Evolutionary conservation across 2,888 invertebrate genomes (phyloP).

Genomic region (Eristalis intricaria): DNA sequence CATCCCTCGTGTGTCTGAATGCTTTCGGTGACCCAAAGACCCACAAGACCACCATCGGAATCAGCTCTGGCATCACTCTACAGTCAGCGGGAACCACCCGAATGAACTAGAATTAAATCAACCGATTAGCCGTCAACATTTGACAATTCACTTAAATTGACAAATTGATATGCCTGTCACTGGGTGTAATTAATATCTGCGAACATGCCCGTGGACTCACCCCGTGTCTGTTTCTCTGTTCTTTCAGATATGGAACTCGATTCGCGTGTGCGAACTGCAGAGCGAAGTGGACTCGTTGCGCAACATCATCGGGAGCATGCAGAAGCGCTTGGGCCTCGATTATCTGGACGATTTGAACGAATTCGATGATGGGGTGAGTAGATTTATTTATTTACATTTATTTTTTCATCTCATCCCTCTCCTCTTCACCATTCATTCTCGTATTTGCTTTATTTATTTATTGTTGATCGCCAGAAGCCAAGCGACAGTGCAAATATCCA

Average conservation of each 20-base stretch:
- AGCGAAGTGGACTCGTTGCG: conserved; percentile 77
- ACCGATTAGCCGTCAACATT: conserved; percentile 31
- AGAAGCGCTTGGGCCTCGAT: conserved; percentile 78
- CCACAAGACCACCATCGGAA: not conserved
- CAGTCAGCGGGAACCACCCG: not conserved
- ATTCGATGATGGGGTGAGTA: conserved; percentile 79
- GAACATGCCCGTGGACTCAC: not conserved
- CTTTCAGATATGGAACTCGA: conserved; percentile 79
- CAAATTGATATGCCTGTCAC: conserved; percentile 50
- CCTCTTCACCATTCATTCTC: not conserved
- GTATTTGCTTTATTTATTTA: not conserved
- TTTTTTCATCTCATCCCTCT: not conserved
- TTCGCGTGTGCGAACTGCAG: conserved; percentile 76
- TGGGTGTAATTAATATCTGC: conserved; percentile 21
- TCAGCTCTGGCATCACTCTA: too few species aligned
- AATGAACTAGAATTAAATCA: conserved; percentile 40
- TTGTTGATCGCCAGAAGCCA: too few species aligned
- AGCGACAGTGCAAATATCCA: too few species aligned
- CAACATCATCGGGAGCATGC: conserved; percentile 77
- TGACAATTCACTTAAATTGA: conserved; percentile 44
- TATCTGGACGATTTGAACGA: conserved; percentile 79
- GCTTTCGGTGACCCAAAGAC: not conserved
- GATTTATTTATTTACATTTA: not conserved
- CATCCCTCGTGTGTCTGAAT: not conserved
- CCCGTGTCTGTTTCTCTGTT: conserved; percentile 5